phyloP scores from a whole-genome alignment of 2,888 invertebrate genomes.

The Atrina japonica region DNA sequence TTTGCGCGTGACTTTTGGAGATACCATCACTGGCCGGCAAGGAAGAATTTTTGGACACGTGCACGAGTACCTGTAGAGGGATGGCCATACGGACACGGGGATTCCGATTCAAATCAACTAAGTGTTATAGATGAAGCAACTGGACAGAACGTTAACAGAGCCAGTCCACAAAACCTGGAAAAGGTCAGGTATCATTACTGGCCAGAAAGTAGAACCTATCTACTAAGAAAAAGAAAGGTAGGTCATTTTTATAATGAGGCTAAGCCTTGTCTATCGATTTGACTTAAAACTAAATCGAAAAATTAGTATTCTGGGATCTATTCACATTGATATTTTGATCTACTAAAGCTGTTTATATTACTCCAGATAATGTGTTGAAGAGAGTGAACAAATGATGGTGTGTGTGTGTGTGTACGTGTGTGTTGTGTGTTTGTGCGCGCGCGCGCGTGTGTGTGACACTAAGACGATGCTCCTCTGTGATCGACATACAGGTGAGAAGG shows the following conservation, averaged over 20 bases:
- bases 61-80: neutral
- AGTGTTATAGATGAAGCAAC: slow-evolving; percentile 29
- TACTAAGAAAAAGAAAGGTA: slow-evolving; percentile 17
- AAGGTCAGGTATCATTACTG: slow-evolving; percentile 39
- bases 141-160: slow-evolving; percentile 26
- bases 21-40: slow-evolving; percentile 40
- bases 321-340: no score
- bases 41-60: slow-evolving; percentile 23
- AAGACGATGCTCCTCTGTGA: no score
- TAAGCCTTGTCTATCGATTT: no score
- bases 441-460: no score
- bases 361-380: no score
- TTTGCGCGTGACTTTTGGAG: slow-evolving; percentile 37
- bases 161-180: slow-evolving; percentile 34
- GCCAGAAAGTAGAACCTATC: slow-evolving; percentile 25
- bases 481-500: no score
- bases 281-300: no score
- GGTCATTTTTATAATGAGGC: neutral
- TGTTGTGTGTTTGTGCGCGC: no score
- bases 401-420: no score
- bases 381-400: no score
- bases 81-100: neutral
- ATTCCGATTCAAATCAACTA: slow-evolving; percentile 11
- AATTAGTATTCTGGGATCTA: no score
- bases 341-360: no score